phyloP scores from a whole-genome alignment of 2,797 vertebrate genomes.

The Smutsia temminckii region DNA sequence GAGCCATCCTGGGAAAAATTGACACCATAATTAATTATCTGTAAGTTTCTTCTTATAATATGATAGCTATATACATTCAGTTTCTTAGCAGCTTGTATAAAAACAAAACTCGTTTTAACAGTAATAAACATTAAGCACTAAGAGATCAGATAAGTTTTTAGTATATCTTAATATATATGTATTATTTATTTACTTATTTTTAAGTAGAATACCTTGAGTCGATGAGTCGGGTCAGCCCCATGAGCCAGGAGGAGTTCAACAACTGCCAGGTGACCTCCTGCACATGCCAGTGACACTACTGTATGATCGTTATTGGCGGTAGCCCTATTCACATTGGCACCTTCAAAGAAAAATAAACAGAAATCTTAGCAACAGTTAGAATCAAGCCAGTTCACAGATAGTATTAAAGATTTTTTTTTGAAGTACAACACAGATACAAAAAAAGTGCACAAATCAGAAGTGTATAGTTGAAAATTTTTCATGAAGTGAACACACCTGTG shows the following conservation, averaged over 20 bases:
- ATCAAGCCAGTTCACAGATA: constrained; percentile 34
- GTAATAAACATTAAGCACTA: constrained; percentile 36
- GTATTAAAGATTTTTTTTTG: constrained; percentile 27
- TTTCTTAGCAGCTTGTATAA: constrained; percentile 42
- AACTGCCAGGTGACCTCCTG: constrained; percentile 97
- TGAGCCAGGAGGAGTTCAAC: constrained; percentile 98
- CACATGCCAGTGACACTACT: constrained; percentile 97
- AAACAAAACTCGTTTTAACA: constrained; percentile 19
- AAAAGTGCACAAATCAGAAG: constrained; percentile 31
- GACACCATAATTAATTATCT: constrained; percentile 68
- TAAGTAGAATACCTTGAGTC: constrained; percentile 92
- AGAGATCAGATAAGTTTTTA: background rate
- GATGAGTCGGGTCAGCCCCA: constrained; percentile 98
- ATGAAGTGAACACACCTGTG: constrained; percentile 56
- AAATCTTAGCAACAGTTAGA: constrained; percentile 50
- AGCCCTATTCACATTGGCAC: constrained; percentile 98
- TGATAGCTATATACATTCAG: constrained; percentile 18
- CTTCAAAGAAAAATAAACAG: constrained; percentile 82
- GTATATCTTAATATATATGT: background rate
- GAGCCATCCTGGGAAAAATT: constrained; percentile 93
- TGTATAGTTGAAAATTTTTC: constrained; percentile 35
- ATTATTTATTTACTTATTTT: constrained; percentile 48
- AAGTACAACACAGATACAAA: constrained; percentile 39
- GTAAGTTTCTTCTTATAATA: background rate
- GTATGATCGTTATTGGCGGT: constrained; percentile 99